Evolutionary conservation across 2,888 invertebrate species (phyloP).

Genomic region (Callyntrura guangdongensis): DNA sequence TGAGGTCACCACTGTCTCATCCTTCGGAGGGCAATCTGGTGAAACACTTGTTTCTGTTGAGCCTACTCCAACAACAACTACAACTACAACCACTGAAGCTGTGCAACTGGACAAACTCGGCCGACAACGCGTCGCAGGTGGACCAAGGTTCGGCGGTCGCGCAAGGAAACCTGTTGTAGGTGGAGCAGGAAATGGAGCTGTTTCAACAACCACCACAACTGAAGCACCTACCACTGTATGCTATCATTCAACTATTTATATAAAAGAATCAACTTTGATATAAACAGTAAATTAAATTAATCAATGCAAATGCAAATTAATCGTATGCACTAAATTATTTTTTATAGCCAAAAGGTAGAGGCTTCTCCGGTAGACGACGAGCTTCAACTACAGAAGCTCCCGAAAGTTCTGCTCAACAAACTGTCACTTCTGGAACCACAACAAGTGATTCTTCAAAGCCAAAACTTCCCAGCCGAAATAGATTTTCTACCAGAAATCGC

Average conservation of each 20-base stretch:
- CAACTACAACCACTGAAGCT: conserved; percentile 79
- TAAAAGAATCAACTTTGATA: too few relatives aligned
- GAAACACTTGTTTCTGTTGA: conserved; percentile 61
- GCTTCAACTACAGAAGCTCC: conserved; percentile 65
- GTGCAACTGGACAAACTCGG: conserved; percentile 77
- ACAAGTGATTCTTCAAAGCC: conserved; percentile 62
- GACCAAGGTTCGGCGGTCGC: conserved; percentile 74
- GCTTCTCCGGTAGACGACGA: conserved; percentile 73
- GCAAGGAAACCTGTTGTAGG: conserved; percentile 69
- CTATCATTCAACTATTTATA: background rate
- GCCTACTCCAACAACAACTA: conserved; percentile 72
- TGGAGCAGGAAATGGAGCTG: conserved; percentile 23
- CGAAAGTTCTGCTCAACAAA: conserved; percentile 50
- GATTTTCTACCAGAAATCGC: conserved; percentile 76
- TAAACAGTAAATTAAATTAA: too few relatives aligned
- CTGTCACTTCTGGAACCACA: conserved; percentile 18
- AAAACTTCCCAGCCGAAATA: conserved; percentile 65
- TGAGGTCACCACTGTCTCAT: conserved; percentile 72
- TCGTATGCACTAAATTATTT: conserved; percentile 20
- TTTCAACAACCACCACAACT: conserved; percentile 67
- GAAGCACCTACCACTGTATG: conserved; percentile 61
- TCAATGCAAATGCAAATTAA: too few relatives aligned
- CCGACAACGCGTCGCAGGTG: conserved; percentile 52
- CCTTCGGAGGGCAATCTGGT: conserved; percentile 69
- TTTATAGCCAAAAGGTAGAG: conserved; percentile 48